phyloP scores from a whole-genome alignment of 2,797 vertebrate genomes.

The Eidolon dupreanum region DNA sequence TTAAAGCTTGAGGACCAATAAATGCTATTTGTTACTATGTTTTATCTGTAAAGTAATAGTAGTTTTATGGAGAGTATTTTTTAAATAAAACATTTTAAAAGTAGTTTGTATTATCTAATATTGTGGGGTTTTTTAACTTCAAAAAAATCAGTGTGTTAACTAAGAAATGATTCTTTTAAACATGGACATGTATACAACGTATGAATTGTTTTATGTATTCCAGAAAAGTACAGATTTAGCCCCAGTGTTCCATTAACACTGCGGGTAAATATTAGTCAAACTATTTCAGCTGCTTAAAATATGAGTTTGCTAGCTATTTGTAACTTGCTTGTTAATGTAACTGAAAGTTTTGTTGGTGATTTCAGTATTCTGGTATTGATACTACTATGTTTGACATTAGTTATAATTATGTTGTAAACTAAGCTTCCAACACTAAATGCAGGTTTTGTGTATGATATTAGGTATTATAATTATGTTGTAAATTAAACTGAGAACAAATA shows the following conservation, averaged over 20 bases:
- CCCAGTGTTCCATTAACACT: neutral
- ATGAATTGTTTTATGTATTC: neutral
- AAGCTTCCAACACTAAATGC: neutral
- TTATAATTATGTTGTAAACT: slow-evolving; percentile 20
- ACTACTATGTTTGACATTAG: slow-evolving; percentile 6
- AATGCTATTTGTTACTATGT: neutral
- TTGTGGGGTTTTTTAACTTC: neutral
- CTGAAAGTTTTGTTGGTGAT: slow-evolving; percentile 38
- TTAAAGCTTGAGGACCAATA: slow-evolving; percentile 33
- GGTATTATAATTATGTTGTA: neutral
- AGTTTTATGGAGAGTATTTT: slow-evolving; percentile 42
- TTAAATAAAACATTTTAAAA: slow-evolving; percentile 13
- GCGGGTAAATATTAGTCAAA: neutral
- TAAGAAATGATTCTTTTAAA: slow-evolving; percentile 31
- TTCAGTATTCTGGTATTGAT: slow-evolving; percentile 41
- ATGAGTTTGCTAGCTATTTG: slow-evolving; percentile 28
- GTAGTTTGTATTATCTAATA: neutral
- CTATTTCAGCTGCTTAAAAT: slow-evolving; percentile 30
- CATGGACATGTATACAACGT: neutral
- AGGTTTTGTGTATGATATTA: neutral
- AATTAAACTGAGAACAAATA: neutral
- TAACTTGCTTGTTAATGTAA: slow-evolving; percentile 37
- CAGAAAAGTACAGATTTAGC: neutral
- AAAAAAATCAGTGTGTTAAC: neutral
- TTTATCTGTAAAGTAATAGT: neutral